Base-by-base conservation (phyloP, 2,113 vertebrate species). In the Piprites chloris region DNA sequence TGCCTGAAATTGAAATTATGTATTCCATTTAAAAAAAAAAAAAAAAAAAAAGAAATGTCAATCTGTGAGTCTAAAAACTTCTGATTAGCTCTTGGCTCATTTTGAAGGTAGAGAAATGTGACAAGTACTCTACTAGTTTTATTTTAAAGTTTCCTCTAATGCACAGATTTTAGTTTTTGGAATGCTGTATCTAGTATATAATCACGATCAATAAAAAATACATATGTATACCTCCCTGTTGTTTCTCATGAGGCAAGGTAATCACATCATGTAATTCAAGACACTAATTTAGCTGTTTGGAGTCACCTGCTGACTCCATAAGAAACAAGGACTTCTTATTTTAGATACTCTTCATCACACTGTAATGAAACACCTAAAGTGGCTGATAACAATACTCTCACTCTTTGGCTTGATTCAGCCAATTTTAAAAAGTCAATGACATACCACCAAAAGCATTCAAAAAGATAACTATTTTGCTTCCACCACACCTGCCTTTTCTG, bases 71-170 rank as follows among this genome's bases (percentile, higher is more conserved):
- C 12, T 61, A 55, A 35, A 92, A 82, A 67, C 16, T 78, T 81
- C 49, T 82, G 39, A 55, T 79, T 33, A 85, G 4, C 8, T 67
- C 19, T 65, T 85, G 46, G 12, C 8, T 83, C 77, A 53, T 85
- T 94, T 59, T 75, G 7, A 59, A 72, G 33, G 42, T 55, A 41
- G 12, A 3, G 2, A 80, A 83, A 58, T 6, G 23, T 77, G 19
- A 23, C 30, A 1, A 5, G 4, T 44, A 66, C 9, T 0, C 0
- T 23, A 32, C 0, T 42, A 12, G 0, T 69, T 86, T 76, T 67
- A 35, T 77, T 80, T 55, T 39, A 23, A 88, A 63, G 13, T 77
- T 73, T 66, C 21, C 22, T 72, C 14, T 92, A 37, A 74, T 11
- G 5, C n/a, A 67, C 4, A 5, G 19, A 6, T 92, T 93, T 44